phyloP scores from a whole-genome alignment of 2,888 invertebrate genomes.

The Tuberolachnus salignus region DNA sequence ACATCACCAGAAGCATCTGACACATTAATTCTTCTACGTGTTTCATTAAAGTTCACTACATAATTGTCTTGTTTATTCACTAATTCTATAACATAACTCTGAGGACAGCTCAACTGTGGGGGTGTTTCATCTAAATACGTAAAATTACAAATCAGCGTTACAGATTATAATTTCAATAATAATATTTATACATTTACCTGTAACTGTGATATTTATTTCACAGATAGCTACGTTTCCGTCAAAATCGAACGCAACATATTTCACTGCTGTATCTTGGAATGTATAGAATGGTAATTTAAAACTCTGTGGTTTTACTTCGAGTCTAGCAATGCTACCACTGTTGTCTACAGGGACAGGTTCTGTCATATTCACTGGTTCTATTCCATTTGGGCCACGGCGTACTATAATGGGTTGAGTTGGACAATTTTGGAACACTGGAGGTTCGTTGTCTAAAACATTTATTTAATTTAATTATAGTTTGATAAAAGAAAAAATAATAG shows the following conservation, averaged over 20 bases:
- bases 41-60: conserved; percentile 89
- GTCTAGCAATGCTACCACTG: conserved; percentile 89
- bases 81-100: conserved; percentile 91
- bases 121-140: conserved; percentile 90
- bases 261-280: conserved; percentile 89
- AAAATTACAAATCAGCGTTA: too few species aligned
- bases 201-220: conserved; percentile 92
- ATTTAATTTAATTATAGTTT: background rate
- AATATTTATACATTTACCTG: conserved; percentile 64
- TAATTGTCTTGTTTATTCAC: conserved; percentile 89
- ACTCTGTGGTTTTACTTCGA: conserved; percentile 90
- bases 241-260: conserved; percentile 95
- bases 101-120: conserved; percentile 86
- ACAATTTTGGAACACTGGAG: conserved; percentile 95
- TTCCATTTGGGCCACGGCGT: conserved; percentile 84
- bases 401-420: conserved; percentile 91
- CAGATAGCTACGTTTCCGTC: conserved; percentile 98
- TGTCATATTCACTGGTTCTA: conserved; percentile 88
- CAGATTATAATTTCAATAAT: too few species aligned
- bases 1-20: conserved; percentile 90
- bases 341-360: conserved; percentile 95
- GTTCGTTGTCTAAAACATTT: conserved; percentile 79
- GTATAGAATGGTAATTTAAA: conserved; percentile 87
- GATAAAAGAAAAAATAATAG: background rate
- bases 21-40: conserved; percentile 80